Evolutionary conservation across 2,113 vertebrate genomes (phyloP).

Genomic region (Ahaetulla prasina): DNA sequence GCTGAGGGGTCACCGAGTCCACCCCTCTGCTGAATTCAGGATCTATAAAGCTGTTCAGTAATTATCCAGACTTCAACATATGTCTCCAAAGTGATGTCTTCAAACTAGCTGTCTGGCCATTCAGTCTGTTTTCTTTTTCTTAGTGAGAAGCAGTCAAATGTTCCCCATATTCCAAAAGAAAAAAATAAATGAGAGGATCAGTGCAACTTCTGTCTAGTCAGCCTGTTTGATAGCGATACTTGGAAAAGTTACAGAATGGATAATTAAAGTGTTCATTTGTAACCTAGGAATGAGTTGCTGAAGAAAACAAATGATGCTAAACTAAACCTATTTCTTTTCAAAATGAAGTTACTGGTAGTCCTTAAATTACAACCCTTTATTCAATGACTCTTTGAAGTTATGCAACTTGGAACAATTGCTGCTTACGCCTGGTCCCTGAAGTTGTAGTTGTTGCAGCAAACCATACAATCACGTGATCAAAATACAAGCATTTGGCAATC

Average conservation of each 20-base stretch:
- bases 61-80: neutral
- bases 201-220: neutral
- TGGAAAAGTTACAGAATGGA: neutral
- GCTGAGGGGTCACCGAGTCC: neutral
- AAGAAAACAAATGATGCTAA: neutral
- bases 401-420: neutral
- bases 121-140: neutral
- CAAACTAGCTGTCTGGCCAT: neutral
- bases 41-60: neutral
- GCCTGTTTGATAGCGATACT: neutral
- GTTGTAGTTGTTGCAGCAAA: neutral
- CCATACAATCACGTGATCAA: neutral
- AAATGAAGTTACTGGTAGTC: neutral
- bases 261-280: neutral
- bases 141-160: neutral
- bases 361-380: neutral
- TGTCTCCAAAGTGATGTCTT: neutral
- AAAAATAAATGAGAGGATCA: neutral
- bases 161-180: neutral
- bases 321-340: neutral
- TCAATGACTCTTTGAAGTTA: neutral
- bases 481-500: neutral
- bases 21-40: neutral
- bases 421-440: neutral
- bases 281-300: neutral